A percentile compares a stretch with the other conserved stretches of the same genome.
phyloP scores from a whole-genome alignment of 2,888 invertebrate genomes.

The Nemotelus pantherinus region DNA sequence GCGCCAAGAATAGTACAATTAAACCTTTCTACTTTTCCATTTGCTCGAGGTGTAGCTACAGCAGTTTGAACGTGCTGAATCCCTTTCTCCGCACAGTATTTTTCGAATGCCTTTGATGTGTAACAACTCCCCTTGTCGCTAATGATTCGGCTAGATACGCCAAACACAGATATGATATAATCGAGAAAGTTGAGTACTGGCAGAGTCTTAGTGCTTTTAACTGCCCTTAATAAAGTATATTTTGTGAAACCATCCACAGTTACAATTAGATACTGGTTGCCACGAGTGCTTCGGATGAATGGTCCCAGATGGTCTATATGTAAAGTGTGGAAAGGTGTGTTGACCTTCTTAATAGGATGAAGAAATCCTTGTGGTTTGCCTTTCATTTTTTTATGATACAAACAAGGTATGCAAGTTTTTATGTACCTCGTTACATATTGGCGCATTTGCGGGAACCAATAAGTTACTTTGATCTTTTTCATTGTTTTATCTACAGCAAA shows the following conservation, averaged over 20 bases:
- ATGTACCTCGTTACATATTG: conserved; percentile 59
- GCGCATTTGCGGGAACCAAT: conserved; percentile 62
- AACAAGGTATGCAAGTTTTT: conserved; percentile 53
- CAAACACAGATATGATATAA: neutral
- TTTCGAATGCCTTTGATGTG: conserved; percentile 4
- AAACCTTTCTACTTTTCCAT: conserved; percentile 44
- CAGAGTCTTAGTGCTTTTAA: conserved; percentile 7
- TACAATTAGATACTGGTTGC: too few species aligned
- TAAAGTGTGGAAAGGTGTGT: too few species aligned
- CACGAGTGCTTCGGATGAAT: too few species aligned
- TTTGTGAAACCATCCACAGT: neutral
- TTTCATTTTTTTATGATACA: too few species aligned
- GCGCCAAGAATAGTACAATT: neutral
- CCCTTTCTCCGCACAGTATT: conserved; percentile 6
- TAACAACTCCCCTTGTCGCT: neutral
- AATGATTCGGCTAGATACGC: neutral
- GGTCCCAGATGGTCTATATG: too few species aligned
- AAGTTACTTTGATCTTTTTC: conserved; percentile 54
- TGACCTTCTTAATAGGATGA: too few species aligned
- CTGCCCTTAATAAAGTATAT: neutral
- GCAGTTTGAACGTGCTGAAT: conserved; percentile 15
- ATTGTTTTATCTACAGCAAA: conserved; percentile 52
- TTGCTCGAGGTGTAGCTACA: conserved; percentile 24
- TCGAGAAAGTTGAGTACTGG: conserved; percentile 1
- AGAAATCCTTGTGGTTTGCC: too few species aligned